Conservation (phyloP, 2,888 invertebrate species). For the Aphidius colemani region DNA sequence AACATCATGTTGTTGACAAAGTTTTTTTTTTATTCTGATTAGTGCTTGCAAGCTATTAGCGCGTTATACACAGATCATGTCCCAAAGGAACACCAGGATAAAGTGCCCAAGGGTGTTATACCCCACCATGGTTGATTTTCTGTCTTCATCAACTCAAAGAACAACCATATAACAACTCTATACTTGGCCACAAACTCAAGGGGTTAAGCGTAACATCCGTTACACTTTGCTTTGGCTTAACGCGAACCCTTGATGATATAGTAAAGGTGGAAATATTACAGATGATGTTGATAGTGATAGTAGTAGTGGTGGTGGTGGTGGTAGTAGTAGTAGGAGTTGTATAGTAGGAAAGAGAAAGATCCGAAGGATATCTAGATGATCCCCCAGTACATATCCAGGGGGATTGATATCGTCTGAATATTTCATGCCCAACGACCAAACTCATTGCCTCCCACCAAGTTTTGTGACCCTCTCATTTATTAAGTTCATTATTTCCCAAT, state of each 20-base stretch:
- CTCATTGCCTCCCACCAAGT: constrained; percentile 41
- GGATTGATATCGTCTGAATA: constrained; percentile 60
- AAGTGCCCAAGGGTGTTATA: constrained; percentile 12
- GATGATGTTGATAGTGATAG: too few relatives aligned
- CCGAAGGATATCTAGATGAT: constrained; percentile 16
- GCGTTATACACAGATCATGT: constrained; percentile 44
- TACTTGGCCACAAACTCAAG: constrained; percentile 58
- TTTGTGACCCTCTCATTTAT: constrained; percentile 40
- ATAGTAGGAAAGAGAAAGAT: neutral
- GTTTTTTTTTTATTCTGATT: constrained; percentile 2
- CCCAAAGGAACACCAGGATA: constrained; percentile 49
- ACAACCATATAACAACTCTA: constrained; percentile 60
- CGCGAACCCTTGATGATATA: constrained; percentile 17
- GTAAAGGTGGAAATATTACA: too few relatives aligned
- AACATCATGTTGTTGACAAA: constrained; percentile 12
- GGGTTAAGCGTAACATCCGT: constrained; percentile 56
- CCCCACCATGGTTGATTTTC: constrained; percentile 23
- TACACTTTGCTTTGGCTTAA: constrained; percentile 42
- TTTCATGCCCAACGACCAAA: constrained; percentile 51
- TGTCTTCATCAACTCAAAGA: constrained; percentile 54
- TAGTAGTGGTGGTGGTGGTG: too few relatives aligned
- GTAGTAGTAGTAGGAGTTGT: too few relatives aligned
- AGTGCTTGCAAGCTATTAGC: constrained; percentile 48
- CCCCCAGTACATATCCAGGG: constrained; percentile 40
- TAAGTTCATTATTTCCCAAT: constrained; percentile 51